A percentile compares a stretch with the other conserved stretches of the same genome.
Evolutionary conservation across 2,797 vertebrate species (phyloP).

Genomic region (Thunnus albacares): DNA sequence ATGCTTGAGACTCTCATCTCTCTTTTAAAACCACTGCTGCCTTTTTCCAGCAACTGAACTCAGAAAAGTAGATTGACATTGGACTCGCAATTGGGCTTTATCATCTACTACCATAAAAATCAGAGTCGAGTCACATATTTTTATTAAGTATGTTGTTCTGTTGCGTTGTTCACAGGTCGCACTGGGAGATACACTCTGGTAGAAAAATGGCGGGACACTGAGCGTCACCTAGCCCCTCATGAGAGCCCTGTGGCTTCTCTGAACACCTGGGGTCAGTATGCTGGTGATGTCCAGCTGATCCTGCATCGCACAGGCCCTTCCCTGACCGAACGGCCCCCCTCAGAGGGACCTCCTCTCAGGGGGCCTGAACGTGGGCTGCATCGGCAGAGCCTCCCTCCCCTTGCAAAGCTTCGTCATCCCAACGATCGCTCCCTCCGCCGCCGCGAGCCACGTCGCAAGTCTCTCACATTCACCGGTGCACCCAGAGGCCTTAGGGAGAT

Average conservation of each 20-base stretch:
- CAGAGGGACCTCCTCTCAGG: slow-evolving; percentile 89
- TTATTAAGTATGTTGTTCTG: neutral
- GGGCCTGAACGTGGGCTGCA: slow-evolving; percentile 94
- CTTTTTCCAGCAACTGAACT: slow-evolving; percentile 7
- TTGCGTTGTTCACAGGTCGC: slow-evolving; percentile 86
- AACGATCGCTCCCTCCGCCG: slow-evolving; percentile 91
- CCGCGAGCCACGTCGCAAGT: slow-evolving; percentile 95
- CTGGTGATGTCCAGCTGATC: slow-evolving; percentile 96
- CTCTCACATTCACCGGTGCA: slow-evolving; percentile 95
- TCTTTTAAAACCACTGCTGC: neutral
- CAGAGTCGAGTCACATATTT: neutral
- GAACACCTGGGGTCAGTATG: slow-evolving; percentile 99
- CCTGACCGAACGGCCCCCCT: slow-evolving; percentile 93
- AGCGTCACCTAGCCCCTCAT: slow-evolving; percentile 94
- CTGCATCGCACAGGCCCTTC: slow-evolving; percentile 96
- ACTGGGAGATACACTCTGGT: slow-evolving; percentile 97
- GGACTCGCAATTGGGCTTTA: neutral
- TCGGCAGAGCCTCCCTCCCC: slow-evolving; percentile 94
- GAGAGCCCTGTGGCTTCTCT: slow-evolving; percentile 96
- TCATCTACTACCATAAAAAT: neutral
- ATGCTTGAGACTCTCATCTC: neutral
- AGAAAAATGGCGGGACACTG: slow-evolving; percentile 97
- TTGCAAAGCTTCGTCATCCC: slow-evolving; percentile 94
- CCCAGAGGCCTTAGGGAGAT: slow-evolving; percentile 96
- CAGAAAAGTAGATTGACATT: neutral